A percentile compares a stretch with the other conserved stretches of the same genome.
Conservation (phyloP, 2,113 vertebrate genomes). For the Phoxinus phoxinus region DNA sequence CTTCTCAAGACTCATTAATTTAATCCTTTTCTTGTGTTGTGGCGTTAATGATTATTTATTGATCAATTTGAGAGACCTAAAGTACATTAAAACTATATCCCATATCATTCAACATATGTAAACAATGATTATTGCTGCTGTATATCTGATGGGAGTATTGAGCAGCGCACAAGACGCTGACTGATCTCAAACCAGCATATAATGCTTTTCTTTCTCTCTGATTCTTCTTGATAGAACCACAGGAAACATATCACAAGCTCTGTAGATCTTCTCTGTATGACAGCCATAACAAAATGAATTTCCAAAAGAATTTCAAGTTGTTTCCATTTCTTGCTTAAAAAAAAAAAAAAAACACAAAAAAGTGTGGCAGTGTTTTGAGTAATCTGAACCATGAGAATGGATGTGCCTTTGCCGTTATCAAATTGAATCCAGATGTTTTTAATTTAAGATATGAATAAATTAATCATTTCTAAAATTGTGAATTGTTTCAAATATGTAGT, state of each 20-base stretch:
- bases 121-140: constrained; percentile 22
- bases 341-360: constrained; percentile 43
- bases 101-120: constrained; percentile 15
- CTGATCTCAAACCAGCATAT: constrained; percentile 57
- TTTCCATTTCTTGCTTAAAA: constrained; percentile 70
- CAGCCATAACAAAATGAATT: constrained; percentile 50
- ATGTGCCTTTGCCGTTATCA: constrained; percentile 83
- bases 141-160: constrained; percentile 35
- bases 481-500: constrained; percentile 30
- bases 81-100: constrained; percentile 20
- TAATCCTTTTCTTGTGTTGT: background rate
- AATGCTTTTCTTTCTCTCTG: constrained; percentile 32
- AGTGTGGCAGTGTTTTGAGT: constrained; percentile 78
- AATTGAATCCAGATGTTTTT: constrained; percentile 83
- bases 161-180: constrained; percentile 31
- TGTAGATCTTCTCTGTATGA: constrained; percentile 54
- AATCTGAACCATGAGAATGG: constrained; percentile 77
- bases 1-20: background rate
- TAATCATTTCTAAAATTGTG: constrained; percentile 72
- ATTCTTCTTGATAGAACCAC: constrained; percentile 38
- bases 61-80: constrained; percentile 8
- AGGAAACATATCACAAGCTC: constrained; percentile 54
- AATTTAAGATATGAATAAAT: constrained; percentile 82
- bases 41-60: background rate
- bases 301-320: constrained; percentile 41